Evolutionary conservation across 2,888 invertebrate species (phyloP).

Genomic region (Harpalus rubripes): DNA sequence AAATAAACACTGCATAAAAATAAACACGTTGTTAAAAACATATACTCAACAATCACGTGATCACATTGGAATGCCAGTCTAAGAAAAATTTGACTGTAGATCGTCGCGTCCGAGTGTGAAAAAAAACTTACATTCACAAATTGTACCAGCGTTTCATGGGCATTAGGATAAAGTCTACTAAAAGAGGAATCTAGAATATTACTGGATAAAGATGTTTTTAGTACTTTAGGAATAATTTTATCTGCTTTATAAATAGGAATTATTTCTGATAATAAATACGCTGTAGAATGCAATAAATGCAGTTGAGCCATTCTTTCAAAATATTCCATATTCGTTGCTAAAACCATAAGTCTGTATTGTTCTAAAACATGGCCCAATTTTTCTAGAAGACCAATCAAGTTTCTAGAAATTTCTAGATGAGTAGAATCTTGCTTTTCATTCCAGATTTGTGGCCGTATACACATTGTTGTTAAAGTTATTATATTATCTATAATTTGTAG

Average conservation of each 20-base stretch:
- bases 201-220: conserved; percentile 76
- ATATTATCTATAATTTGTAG: conserved; percentile 78
- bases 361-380: conserved; percentile 80
- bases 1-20: too few relatives aligned
- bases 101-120: neutral
- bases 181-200: conserved; percentile 78
- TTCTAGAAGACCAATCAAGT: conserved; percentile 80
- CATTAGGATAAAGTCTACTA: conserved; percentile 76
- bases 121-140: conserved; percentile 77
- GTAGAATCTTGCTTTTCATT: conserved; percentile 77
- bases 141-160: conserved; percentile 76
- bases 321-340: conserved; percentile 72
- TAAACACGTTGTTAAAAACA: too few relatives aligned
- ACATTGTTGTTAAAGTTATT: conserved; percentile 79
- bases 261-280: conserved; percentile 75
- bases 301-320: conserved; percentile 76
- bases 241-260: conserved; percentile 77
- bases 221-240: conserved; percentile 76
- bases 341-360: conserved; percentile 77
- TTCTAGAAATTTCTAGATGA: conserved; percentile 78
- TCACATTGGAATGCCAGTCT: too few relatives aligned
- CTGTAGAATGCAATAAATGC: conserved; percentile 76
- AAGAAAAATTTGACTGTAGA: too few relatives aligned
- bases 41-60: too few relatives aligned
- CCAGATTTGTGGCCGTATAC: conserved; percentile 81